Conservation (phyloP, 2,888 invertebrate genomes). For the Oscheius myriophilus region DNA sequence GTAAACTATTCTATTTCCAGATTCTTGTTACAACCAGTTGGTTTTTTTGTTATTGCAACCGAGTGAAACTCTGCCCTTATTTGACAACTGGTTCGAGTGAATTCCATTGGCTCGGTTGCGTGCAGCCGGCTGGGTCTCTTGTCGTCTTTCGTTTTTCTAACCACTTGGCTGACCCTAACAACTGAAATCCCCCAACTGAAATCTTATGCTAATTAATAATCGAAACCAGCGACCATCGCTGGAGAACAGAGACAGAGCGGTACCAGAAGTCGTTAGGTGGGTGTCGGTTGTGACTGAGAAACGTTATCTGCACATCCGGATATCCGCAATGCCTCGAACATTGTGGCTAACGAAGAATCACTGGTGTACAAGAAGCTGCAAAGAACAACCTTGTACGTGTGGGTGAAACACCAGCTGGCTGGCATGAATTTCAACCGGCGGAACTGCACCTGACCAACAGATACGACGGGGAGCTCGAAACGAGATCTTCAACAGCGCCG, state of each 20-base stretch:
- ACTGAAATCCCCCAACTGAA: too few species aligned
- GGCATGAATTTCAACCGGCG: slow-evolving; percentile 5
- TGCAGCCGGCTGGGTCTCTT: too few species aligned
- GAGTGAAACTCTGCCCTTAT: too few species aligned
- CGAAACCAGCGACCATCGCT: too few species aligned
- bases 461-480: slow-evolving; percentile 18
- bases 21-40: too few species aligned
- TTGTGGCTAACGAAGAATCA: background rate
- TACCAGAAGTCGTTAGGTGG: slow-evolving; percentile 5
- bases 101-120: too few species aligned
- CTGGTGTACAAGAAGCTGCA: slow-evolving; percentile 21
- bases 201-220: too few species aligned
- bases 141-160: too few species aligned
- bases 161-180: too few species aligned
- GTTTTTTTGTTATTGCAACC: too few species aligned
- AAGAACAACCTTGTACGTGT: background rate
- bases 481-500: slow-evolving; percentile 12
- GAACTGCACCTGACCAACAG: slow-evolving; percentile 13
- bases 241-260: background rate
- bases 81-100: too few species aligned
- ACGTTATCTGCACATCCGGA: slow-evolving; percentile 11
- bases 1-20: too few species aligned
- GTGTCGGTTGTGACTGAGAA: slow-evolving; percentile 12
- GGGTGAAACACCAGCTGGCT: background rate
- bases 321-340: background rate